Base-by-base conservation (phyloP, 2,113 vertebrate species). In the Anoplopoma fimbria region DNA sequence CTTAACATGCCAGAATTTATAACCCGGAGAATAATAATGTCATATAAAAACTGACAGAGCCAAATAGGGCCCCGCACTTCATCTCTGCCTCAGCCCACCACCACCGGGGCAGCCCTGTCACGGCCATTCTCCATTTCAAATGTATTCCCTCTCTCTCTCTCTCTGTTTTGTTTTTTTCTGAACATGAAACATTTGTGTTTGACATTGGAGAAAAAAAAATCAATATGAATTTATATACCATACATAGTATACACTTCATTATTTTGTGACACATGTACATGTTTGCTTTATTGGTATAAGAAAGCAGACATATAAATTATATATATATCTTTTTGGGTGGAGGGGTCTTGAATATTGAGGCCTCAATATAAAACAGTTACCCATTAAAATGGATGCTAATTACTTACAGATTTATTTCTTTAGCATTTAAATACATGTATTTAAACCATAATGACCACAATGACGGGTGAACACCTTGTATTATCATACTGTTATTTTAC, bases 1-100 rank as follows among this genome's bases (percentile, higher is more conserved):
- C 94, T 96, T 96, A 95, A 93, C 95, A 95, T 94, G 93, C 91
- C 93, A 93, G 89, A 95, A 96, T 95, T 96, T 95, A 96, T 93
- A 93, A 94, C 94, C 93, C 69, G 8, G 84, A 88, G 94, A 95
- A 95, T 95, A 96, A 96, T 95, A 94, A 95, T 95, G 94, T 94
- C 94, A 92, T 93, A 95, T 95, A 96, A 95, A 94, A 95, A 89
- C 91, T 93, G 94, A 94, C 94, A 94, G 90, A 91, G 86, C 88
- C 83, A 90, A 88, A 83, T 69, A 87, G 85, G 58, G 51, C 69
- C 75, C 70, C 64, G 79, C 84, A 82, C 80, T 78, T 86, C 81
- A 87, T 81, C 61, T 85, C 81, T 71, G 73, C 47, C 63, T 63
- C 75, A 25, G 23, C 58, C 73, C 73, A 62, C 29, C 86, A 55